These are phyloP conservation scores for Platycercus adscitus DNA, from an alignment of 2,113 vertebrate genomes.

Conservation along the genomic window DNA sequence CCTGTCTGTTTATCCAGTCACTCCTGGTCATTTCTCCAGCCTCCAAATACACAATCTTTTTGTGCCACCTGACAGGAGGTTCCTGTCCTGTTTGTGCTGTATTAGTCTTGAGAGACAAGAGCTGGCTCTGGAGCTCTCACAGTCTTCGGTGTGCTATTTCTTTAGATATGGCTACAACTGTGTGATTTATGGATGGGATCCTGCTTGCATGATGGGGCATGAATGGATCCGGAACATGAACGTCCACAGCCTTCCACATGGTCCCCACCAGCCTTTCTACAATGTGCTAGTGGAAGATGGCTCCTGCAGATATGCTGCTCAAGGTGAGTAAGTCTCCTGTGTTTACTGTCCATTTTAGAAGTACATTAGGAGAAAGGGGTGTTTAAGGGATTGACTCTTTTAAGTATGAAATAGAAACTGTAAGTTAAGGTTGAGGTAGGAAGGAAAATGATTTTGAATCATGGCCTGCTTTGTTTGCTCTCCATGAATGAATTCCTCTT, in stretches of 20 bases:
- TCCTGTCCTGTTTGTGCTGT: background rate
- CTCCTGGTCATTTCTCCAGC: background rate
- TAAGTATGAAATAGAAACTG: background rate
- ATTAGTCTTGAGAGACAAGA: background rate
- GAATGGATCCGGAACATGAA: constrained; percentile 98
- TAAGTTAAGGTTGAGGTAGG: background rate
- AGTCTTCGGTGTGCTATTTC: background rate
- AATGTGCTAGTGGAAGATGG: constrained; percentile 95
- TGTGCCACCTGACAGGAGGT: background rate
- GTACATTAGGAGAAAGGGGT: background rate
- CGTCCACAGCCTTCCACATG: constrained; percentile 89
- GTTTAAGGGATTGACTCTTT: background rate
- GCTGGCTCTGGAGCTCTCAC: background rate
- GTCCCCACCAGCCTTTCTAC: constrained; percentile 95
- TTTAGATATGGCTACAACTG: constrained; percentile 93
- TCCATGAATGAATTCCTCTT: background rate
- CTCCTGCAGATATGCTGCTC: constrained; percentile 92
- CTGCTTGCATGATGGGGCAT: constrained; percentile 95
- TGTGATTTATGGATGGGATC: constrained; percentile 97
- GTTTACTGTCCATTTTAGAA: background rate
- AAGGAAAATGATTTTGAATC: background rate
- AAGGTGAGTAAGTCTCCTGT: constrained; percentile 76
- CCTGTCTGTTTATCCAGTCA: background rate
- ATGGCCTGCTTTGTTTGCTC: background rate
- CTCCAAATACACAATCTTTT: background rate